These are phyloP conservation scores for Eueides isabella DNA, from an alignment of 1,140 invertebrate genomes.

Conservation along the genomic window DNA sequence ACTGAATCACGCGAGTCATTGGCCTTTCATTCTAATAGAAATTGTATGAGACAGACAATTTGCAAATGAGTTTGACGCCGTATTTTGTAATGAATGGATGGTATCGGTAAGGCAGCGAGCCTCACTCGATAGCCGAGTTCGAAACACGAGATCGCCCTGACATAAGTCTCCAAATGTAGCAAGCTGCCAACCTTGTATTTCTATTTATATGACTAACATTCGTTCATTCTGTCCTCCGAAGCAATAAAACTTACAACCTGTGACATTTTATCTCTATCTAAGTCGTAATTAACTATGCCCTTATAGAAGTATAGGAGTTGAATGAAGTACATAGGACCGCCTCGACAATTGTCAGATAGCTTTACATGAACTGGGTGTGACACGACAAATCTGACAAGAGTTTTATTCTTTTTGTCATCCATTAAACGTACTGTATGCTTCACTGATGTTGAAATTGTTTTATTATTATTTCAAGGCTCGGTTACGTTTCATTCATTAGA, in stretches of 20 bases:
- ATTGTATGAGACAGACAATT: slow-evolving; percentile 43
- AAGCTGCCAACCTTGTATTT: slow-evolving; percentile 74
- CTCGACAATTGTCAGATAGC: slow-evolving; percentile 39
- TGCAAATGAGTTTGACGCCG: slow-evolving; percentile 43
- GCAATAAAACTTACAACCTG: slow-evolving; percentile 53
- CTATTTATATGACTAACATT: slow-evolving; percentile 66
- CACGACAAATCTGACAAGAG: slow-evolving; percentile 25
- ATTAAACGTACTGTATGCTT: slow-evolving; percentile 27
- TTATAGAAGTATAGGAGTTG: slow-evolving; percentile 30
- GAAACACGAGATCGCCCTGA: slow-evolving; percentile 72
- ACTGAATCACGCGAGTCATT: slow-evolving; percentile 62
- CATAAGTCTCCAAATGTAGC: slow-evolving; percentile 79
- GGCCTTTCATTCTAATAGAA: slow-evolving; percentile 46
- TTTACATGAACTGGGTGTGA: slow-evolving; percentile 42
- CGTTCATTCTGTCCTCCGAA: too few species aligned
- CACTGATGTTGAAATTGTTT: slow-evolving; percentile 28
- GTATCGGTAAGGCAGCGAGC: slow-evolving; percentile 43
- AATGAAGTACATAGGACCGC: slow-evolving; percentile 26
- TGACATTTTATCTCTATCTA: slow-evolving; percentile 51
- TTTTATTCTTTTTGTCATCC: slow-evolving; percentile 28
- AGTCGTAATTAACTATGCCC: slow-evolving; percentile 41
- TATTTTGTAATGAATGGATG: slow-evolving; percentile 54
- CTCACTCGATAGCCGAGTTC: slow-evolving; percentile 36
- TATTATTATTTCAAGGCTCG: slow-evolving; percentile 32
- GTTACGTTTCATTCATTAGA: slow-evolving; percentile 39